Conservation (phyloP, 2,113 vertebrate species). For the Antennarius striatus region DNA sequence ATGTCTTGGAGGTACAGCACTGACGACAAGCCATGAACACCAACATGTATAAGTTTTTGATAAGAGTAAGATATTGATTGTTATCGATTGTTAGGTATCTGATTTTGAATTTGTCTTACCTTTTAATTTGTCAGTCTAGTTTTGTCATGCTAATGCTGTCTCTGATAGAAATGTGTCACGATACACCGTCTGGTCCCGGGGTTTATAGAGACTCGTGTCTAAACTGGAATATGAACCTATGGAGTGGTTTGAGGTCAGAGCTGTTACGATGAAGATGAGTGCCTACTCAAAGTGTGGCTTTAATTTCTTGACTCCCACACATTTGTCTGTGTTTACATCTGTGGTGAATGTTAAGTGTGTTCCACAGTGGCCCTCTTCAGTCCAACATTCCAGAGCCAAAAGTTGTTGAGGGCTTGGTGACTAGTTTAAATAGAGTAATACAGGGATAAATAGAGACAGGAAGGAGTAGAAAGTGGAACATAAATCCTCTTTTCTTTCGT, state of each 20-base stretch:
- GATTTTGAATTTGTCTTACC: no score
- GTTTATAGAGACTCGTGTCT: no score
- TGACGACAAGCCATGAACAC: neutral
- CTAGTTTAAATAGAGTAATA: slow-evolving; percentile 9
- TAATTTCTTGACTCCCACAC: neutral
- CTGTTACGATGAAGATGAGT: no score
- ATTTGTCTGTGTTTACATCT: neutral
- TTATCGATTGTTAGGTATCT: neutral
- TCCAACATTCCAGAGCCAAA: slow-evolving; percentile 23
- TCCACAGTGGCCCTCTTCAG: neutral
- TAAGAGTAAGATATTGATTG: neutral
- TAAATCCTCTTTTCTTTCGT: slow-evolving; percentile 31
- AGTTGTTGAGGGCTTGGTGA: slow-evolving; percentile 35
- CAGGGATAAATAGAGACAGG: slow-evolving; percentile 9
- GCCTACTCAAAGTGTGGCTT: no score
- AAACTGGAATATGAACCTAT: no score
- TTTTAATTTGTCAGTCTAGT: no score
- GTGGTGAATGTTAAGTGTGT: slow-evolving; percentile 1
- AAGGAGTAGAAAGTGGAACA: neutral
- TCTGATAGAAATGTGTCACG: no score
- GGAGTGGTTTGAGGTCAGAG: no score
- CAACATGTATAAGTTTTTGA: neutral
- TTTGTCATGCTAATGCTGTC: no score
- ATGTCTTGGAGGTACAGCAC: slow-evolving; percentile 8
- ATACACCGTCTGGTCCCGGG: neutral